Percentiles rank a stretch among this genome's conserved stretches.
Conservation (phyloP, 2,797 vertebrate species). For the Hirundo rustica region DNA sequence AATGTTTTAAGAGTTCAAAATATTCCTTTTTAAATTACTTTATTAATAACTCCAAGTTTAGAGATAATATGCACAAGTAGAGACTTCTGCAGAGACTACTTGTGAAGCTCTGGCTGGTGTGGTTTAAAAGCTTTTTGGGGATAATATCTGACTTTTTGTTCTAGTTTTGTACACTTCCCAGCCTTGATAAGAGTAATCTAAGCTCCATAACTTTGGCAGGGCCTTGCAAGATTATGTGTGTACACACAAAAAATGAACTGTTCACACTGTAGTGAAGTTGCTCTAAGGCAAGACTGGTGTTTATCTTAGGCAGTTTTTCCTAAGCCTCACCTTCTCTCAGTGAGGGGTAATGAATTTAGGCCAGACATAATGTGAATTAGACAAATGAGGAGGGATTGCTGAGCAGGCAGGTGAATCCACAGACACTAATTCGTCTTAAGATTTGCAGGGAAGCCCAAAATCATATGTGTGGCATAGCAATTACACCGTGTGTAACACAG, state of each 20-base stretch:
- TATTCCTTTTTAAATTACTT: neutral
- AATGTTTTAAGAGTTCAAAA: neutral
- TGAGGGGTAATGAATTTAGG: neutral
- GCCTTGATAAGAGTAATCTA: neutral
- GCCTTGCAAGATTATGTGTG: neutral
- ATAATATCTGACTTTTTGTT: neutral
- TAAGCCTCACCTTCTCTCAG: neutral
- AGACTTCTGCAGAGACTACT: neutral
- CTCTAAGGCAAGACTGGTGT: neutral
- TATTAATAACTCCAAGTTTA: neutral
- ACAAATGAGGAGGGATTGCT: neutral
- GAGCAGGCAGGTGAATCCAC: neutral
- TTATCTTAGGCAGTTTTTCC: neutral
- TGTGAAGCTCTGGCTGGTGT: neutral
- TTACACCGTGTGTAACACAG: neutral
- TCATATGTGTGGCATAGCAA: neutral
- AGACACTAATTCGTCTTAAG: neutral
- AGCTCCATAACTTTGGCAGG: neutral
- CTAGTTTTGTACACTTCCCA: neutral
- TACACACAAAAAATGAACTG: neutral
- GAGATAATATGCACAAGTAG: neutral
- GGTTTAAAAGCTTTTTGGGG: neutral
- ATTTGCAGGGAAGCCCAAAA: neutral
- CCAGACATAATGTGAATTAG: neutral
- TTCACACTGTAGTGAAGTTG: neutral